A percentile compares a stretch with the other conserved stretches of the same genome.
Evolutionary conservation across 2,797 vertebrate genomes (phyloP).

Genomic region (Zenarchopterus dispar): DNA sequence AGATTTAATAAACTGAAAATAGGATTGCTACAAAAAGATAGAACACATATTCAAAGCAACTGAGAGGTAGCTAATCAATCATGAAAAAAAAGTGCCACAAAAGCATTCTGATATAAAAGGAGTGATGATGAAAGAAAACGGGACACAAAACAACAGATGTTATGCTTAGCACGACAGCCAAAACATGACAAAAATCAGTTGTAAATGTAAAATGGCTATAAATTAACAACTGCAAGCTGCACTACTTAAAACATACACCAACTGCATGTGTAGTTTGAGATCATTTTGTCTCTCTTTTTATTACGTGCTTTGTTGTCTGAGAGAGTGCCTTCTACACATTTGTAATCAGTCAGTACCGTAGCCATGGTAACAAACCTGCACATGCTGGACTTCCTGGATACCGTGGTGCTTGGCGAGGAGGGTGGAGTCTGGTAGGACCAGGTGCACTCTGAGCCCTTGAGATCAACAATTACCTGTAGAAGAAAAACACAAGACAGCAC

Average conservation of each 20-base stretch:
- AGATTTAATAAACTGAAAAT: no score
- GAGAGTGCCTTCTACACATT: not conserved
- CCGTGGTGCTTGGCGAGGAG: constrained; percentile 93
- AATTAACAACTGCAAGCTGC: no score
- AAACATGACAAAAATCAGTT: no score
- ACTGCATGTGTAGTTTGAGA: not conserved
- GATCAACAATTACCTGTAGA: constrained; percentile 91
- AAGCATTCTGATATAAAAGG: not conserved
- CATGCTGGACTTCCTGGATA: constrained; percentile 96
- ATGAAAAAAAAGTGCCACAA: not conserved
- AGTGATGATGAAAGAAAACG: no score
- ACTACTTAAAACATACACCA: no score
- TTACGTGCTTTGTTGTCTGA: not conserved
- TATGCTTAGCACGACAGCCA: no score
- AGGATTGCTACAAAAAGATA: not conserved
- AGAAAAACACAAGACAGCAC: not conserved
- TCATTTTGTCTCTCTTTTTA: not conserved
- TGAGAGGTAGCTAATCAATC: not conserved
- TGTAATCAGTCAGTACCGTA: not conserved
- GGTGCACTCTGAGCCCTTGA: constrained; percentile 94
- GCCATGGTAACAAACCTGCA: constrained; percentile 87
- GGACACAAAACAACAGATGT: no score
- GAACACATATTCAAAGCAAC: not conserved
- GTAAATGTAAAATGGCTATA: no score
- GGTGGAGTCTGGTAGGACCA: constrained; percentile 97